Base-by-base conservation (phyloP, 2,113 vertebrate genomes). In the Sceloporus tristichus region DNA sequence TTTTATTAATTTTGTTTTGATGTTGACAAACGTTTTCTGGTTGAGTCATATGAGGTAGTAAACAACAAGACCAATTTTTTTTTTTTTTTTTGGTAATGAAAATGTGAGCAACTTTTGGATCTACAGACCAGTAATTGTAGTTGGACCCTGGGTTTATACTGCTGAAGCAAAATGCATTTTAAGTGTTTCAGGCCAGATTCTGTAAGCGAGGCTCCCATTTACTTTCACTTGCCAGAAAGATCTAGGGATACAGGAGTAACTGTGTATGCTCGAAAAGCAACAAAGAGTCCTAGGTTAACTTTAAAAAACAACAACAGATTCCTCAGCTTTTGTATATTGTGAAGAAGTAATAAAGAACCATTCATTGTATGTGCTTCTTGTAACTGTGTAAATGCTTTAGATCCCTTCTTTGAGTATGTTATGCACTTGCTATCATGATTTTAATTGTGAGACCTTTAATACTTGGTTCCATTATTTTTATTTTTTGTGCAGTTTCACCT, bases 391-490 rank as follows among this genome's bases (percentile, higher is more conserved):
- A 62, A 27, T 42, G 86, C 59, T 68, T 74, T 38, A 66, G 38
- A 66, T 75, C 56, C 40, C 11, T 75, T 65, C 25, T 54, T 27
- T 65, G 19, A 65, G 56, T 53, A 79, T 53, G 29, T 78, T 78
- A 34, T 23, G 16, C 38, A 53, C 65, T 75, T 65, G 71, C 59
- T 68, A 13, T 18, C 76, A 40, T 79, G 9, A 66, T 62, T 75
- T 87, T 75, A 62, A 81, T 86, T 78, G 79, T 68, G 54, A 75
- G 70, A 53, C 70, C 34, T 87, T 81, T 87, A 5, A 59, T 80
- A 62, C n/a, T 74, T 54, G 34, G 27, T 56, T 87, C 70, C 38
- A 59, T 74, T 82, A 9, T 65, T 34, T 81, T 38, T 53, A 9
- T 65, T 82, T 87, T 53, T 54, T 65, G 16, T 62, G 53, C 16